Base-by-base conservation (phyloP, 2,888 invertebrate species). In the Dascillus cervinus region DNA sequence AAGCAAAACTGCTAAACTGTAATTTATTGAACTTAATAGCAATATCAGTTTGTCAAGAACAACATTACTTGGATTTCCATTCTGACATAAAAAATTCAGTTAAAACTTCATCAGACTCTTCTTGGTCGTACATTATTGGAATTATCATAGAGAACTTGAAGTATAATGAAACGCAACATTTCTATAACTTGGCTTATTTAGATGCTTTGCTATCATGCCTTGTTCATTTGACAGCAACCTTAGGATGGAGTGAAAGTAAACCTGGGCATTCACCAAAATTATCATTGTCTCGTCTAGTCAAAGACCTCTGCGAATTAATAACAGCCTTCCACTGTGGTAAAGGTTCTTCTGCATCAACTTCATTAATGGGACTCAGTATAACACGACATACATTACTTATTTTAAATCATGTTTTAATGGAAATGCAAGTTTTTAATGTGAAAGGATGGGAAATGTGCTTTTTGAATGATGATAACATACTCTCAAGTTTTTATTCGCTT, bases 311-410 rank as follows among this genome's bases (percentile, higher is more conserved):
- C 34, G 70, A 72, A 45, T 49, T 74, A 4, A 58, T 73, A 4
- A 58, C 64, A 9, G 69, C 72, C 1, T 73, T 74, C 49, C 70
- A 72, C 43, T 62, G 60, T 33, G 62, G 62, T 2, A 65, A 65
- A 48, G 69, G 70, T 2, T 42, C 53, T 1, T 62, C 68, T n/a
- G 69, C 69, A 2, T 57, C 65, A 2, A 58, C 65, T 20, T 72
- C 71, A 20, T 67, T 71, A 21, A 73, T 73, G 73, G 73, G 73
- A 1, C 50, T 73, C 4, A 71, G 69, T 15, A 71, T 73, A 39
- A 72, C 71, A 1, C 58, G 71, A 39, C 64, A 71, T 43, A 66
- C 69, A 3, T 52, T 73, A 11, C 57, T 72, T 19, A 69, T 71
- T 29, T 57, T 74, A 26, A 72, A 73, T 51, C 71, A 73, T 50